phyloP scores from a whole-genome alignment of 2,113 vertebrate genomes.

The Pimephales promelas region DNA sequence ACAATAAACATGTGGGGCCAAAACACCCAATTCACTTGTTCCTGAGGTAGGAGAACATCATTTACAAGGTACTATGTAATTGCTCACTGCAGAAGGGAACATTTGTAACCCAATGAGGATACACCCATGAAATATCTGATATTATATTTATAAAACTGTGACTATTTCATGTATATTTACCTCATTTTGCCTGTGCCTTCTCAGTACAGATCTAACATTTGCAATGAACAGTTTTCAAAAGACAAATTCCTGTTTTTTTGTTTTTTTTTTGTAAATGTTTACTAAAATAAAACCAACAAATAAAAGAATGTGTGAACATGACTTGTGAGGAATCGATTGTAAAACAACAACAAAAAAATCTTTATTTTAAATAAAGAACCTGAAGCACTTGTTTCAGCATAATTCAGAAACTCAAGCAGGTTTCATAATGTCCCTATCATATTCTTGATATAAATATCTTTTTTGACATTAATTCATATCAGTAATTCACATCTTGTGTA shows the following conservation, averaged over 20 bases:
- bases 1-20: background rate
- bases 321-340: slow-evolving; percentile 20
- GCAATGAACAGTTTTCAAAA: slow-evolving; percentile 10
- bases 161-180: slow-evolving; percentile 42
- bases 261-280: background rate
- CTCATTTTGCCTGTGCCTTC: slow-evolving; percentile 51
- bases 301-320: background rate
- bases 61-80: slow-evolving; percentile 26
- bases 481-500: slow-evolving; percentile 84
- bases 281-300: background rate
- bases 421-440: slow-evolving; percentile 56
- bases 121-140: background rate
- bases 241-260: no score
- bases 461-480: slow-evolving; percentile 61
- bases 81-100: background rate
- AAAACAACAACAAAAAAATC: slow-evolving; percentile 76
- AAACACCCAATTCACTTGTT: background rate
- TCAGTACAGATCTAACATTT: slow-evolving; percentile 30
- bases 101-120: background rate
- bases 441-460: slow-evolving; percentile 17
- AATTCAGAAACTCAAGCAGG: slow-evolving; percentile 72
- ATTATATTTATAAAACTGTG: slow-evolving; percentile 40
- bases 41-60: background rate
- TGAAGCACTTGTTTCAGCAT: slow-evolving; percentile 78
- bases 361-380: slow-evolving; percentile 90